These are phyloP conservation scores for Brachionus manjavacas DNA, from an alignment of 1,140 invertebrate genomes.

Conservation along the genomic window DNA sequence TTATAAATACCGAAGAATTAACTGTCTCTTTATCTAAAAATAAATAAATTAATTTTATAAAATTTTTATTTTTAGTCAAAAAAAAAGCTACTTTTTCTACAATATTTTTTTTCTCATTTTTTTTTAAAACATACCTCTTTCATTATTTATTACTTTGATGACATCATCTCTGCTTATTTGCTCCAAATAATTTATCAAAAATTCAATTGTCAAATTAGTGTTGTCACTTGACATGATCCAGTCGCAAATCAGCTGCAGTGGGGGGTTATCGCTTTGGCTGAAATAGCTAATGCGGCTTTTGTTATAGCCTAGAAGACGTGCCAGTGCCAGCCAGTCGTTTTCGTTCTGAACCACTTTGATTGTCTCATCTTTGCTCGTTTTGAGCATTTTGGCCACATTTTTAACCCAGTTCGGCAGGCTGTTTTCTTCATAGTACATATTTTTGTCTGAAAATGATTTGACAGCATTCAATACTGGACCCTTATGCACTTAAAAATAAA, in stretches of 20 bases:
- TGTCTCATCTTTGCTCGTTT: neutral
- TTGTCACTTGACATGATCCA: constrained; percentile 59
- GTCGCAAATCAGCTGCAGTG: constrained; percentile 55
- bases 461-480: constrained; percentile 49
- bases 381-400: constrained; percentile 56
- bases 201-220: constrained; percentile 57
- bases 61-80: too few species aligned
- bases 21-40: constrained; percentile 50
- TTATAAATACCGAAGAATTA: constrained; percentile 57
- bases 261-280: constrained; percentile 56
- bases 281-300: constrained; percentile 54
- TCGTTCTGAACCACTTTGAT: neutral
- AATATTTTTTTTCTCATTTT: too few species aligned
- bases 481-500: constrained; percentile 47
- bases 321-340: constrained; percentile 56
- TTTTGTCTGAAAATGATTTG: constrained; percentile 44
- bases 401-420: constrained; percentile 54
- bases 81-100: too few species aligned
- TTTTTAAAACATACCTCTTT: constrained; percentile 50
- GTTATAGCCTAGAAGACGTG: constrained; percentile 56
- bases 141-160: constrained; percentile 53
- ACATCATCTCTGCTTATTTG: constrained; percentile 56
- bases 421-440: constrained; percentile 36
- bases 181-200: constrained; percentile 55
- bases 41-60: too few species aligned